A percentile compares a stretch with the other conserved stretches of the same genome.
phyloP scores from a whole-genome alignment of 53 echinoderm and acorn worm species.

The Apostichopus leukothele region DNA sequence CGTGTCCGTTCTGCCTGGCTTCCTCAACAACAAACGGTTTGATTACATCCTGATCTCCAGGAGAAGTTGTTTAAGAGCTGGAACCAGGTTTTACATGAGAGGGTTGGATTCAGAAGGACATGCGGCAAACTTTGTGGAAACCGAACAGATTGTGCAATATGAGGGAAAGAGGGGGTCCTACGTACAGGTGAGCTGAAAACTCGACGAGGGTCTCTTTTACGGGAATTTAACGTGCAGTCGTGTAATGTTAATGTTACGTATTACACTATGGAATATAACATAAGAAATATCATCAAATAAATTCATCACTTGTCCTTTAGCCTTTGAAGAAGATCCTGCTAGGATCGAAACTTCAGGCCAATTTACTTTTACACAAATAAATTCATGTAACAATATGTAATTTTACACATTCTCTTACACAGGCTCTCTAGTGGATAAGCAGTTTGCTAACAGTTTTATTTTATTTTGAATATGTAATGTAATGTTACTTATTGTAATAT shows the following conservation, averaged over 20 bases:
- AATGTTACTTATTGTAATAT: no score
- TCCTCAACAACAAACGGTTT: constrained; percentile 82
- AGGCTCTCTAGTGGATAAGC: no score
- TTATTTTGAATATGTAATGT: no score
- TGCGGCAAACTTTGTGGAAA: constrained; percentile 95
- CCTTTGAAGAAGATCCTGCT: no score
- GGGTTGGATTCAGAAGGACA: constrained; percentile 90
- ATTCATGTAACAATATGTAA: not conserved
- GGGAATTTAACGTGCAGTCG: no score
- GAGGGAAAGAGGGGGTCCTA: constrained; percentile 86
- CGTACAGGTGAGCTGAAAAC: constrained; percentile 67
- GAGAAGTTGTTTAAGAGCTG: constrained; percentile 94
- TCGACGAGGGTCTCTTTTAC: not conserved
- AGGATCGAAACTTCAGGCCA: no score
- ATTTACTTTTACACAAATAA: no score
- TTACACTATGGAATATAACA: not conserved
- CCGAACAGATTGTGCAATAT: constrained; percentile 98
- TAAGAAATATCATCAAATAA: not conserved
- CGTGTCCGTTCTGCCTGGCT: constrained; percentile 68
- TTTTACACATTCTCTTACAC: no score
- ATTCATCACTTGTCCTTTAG: no score
- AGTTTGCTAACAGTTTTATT: no score
- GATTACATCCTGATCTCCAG: constrained; percentile 95
- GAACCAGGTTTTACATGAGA: constrained; percentile 89
- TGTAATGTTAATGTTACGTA: no score